Base-by-base conservation (phyloP, 1,140 invertebrate genomes). In the Eueides isabella region DNA sequence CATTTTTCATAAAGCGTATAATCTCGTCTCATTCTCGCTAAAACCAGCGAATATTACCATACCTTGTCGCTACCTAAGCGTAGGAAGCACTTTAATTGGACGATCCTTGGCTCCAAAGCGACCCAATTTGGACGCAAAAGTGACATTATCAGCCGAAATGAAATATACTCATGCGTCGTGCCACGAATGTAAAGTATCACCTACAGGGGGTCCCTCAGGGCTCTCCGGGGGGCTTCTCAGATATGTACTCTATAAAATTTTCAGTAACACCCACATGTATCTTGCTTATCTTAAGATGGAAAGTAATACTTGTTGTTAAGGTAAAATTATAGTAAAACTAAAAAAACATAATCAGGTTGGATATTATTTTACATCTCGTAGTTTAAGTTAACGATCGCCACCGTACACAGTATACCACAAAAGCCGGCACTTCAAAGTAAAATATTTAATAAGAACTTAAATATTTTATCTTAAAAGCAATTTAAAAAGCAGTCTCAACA, bases 121-220 rank as follows among this genome's bases (percentile, higher is more conserved):
- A 55, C 66, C 66, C 29, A 68, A 68, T 41, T 55, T 55, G 66
- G 66, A 68, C 66, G 29, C 64, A n/a, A 35, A 68, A 48, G 29
- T 68, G 66, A 68, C 66, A 68, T 68, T 68, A 68, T 68, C 66
- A 66, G 66, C 44, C 11, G 44, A 55, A 68, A 68, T 68, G 66
- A 68, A 67, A 67, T 67, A 67, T 48, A 61, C 66, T 68, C 41
- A 30, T 68, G 41, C 66, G 64, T 66, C 64, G 66, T 68, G 44
- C 33, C 44, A 68, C 12, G 41, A 68, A 68, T 68, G 44, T 31
- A 55, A 38, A 68, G 35, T 66, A 66, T 66, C 33, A 28, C 7
- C 66, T 55, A 28, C 44, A n/a, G 29, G 26, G 44, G 66, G 64
- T 16, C 33, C 64, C 31, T 5, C 64, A 12, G 3, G 48, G 48